Conservation (phyloP, 2,113 vertebrate genomes). For the cattle (Bos taurus) region ARS-UCD2.0 NC_037348.1:19660001-19660500, state of each 20-base stretch:
- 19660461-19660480: not conserved
- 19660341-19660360: no score
- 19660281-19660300: not conserved
- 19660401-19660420: not conserved
- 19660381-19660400: not conserved
- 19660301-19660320: not conserved
- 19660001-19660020: no score
- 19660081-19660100: accelerated
- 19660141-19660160: accelerated
- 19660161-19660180: no score
- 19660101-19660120: no score
- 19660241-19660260: not conserved
- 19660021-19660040: accelerated
- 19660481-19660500: not conserved
- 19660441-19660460: not conserved
- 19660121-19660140: accelerated
- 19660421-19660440: not conserved
- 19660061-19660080: no score
- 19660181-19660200: not conserved
- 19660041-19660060: no score
- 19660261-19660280: not conserved
- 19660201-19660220: not conserved
- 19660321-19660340: not conserved
- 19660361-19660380: not conserved
- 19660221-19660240: not conserved